phyloP scores from a whole-genome alignment of 1,140 invertebrate genomes.

The Heliothis subflexa region DNA sequence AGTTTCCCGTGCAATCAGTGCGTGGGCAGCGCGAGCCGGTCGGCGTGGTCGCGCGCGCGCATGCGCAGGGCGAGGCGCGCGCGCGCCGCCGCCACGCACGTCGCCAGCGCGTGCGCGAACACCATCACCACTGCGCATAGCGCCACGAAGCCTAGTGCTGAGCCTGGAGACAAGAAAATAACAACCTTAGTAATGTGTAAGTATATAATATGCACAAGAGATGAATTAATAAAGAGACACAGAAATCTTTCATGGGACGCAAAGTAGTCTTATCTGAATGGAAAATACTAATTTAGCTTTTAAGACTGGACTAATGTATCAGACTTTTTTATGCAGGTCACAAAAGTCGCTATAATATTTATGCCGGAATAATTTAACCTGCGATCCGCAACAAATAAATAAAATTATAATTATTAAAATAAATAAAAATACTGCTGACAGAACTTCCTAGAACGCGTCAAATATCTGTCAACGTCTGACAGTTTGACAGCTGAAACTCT shows the following conservation, averaged over 20 bases:
- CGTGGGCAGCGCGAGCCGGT: constrained; percentile 68
- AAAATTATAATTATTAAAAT: too few relatives aligned
- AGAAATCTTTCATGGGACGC: too few relatives aligned
- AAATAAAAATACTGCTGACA: neutral
- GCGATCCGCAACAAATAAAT: too few relatives aligned
- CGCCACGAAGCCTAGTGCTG: constrained; percentile 76
- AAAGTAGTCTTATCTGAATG: too few relatives aligned
- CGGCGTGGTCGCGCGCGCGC: constrained; percentile 54
- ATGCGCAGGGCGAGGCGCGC: constrained; percentile 55
- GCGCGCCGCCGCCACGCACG: constrained; percentile 55
- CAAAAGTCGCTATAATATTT: too few relatives aligned
- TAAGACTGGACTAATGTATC: too few relatives aligned
- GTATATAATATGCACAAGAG: too few relatives aligned
- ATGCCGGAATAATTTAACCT: too few relatives aligned
- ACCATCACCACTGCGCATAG: constrained; percentile 76
- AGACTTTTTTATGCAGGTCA: too few relatives aligned
- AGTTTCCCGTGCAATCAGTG: constrained; percentile 61
- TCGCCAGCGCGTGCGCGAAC: constrained; percentile 72
- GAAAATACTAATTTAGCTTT: too few relatives aligned
- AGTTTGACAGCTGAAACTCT: neutral
- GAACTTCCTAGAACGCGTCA: neutral
- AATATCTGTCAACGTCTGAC: neutral
- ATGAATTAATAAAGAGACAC: too few relatives aligned
- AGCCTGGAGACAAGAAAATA: constrained; percentile 58
- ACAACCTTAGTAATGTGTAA: neutral